Percentiles rank a stretch among this genome's conserved stretches.
Conservation (phyloP, 2,888 invertebrate genomes). For the Digitonthophagus gazella region DNA sequence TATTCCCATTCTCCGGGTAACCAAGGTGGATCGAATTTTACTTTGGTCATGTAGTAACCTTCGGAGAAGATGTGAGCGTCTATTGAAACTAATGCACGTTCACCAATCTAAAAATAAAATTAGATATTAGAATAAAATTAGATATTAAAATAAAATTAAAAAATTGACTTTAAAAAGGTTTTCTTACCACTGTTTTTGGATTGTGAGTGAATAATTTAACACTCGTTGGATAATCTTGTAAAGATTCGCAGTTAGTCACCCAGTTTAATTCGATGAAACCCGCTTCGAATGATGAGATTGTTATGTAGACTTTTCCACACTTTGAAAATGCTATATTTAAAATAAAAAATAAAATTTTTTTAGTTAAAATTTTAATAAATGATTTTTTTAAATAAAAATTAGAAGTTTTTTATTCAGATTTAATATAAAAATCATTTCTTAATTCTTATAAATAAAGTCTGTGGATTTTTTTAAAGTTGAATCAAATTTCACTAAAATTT, state of each 20-base stretch:
- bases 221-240: slow-evolving; percentile 42
- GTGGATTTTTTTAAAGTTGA: too few species aligned
- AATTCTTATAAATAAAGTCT: too few species aligned
- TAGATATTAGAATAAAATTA: background rate
- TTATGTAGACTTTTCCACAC: slow-evolving; percentile 55
- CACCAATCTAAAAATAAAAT: background rate
- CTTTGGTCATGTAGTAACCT: slow-evolving; percentile 55
- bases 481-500: too few species aligned
- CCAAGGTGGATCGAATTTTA: slow-evolving; percentile 56
- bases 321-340: slow-evolving; percentile 23
- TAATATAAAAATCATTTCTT: too few species aligned
- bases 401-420: too few species aligned
- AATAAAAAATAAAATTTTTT: too few species aligned
- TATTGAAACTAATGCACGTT: slow-evolving; percentile 16
- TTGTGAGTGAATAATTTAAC: slow-evolving; percentile 45
- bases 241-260: slow-evolving; percentile 49
- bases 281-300: slow-evolving; percentile 53
- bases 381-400: background rate
- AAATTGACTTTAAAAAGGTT: background rate
- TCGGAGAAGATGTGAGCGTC: slow-evolving; percentile 41
- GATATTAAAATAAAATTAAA: background rate
- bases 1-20: slow-evolving; percentile 64
- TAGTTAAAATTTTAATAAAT: too few species aligned
- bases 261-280: slow-evolving; percentile 56
- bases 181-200: slow-evolving; percentile 32